These are phyloP conservation scores for Anguilla marmorata DNA, from an alignment of 2,797 vertebrate species.

Conservation along the genomic window DNA sequence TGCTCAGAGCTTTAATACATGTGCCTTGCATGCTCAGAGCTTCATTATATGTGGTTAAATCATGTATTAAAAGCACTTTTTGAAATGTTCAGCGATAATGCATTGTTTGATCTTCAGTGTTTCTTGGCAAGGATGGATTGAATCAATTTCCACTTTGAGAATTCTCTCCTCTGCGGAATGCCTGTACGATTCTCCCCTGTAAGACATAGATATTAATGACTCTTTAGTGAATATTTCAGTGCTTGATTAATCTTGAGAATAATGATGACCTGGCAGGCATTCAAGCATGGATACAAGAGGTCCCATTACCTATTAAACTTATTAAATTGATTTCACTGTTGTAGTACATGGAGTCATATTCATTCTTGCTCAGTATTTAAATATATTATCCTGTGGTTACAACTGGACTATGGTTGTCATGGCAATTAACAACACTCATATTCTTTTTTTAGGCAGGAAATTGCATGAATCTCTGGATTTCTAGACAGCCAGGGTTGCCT, in stretches of 20 bases:
- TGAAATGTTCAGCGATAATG: not conserved
- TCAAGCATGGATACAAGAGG: not conserved
- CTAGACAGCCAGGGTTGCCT: not conserved
- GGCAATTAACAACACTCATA: not conserved
- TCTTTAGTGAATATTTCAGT: slow-evolving; percentile 1
- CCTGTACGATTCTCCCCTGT: not conserved
- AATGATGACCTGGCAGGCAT: not conserved
- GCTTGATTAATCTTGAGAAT: not conserved
- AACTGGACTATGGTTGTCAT: not conserved
- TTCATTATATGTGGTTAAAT: not conserved
- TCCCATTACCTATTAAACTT: not conserved
- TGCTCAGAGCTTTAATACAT: not conserved
- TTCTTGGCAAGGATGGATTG: not conserved
- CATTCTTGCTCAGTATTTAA: not conserved
- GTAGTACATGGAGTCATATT: not conserved
- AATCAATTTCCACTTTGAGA: not conserved
- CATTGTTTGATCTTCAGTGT: not conserved
- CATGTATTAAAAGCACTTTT: not conserved
- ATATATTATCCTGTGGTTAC: not conserved
- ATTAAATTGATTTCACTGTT: not conserved
- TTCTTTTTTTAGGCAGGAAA: not conserved
- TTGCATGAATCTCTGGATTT: not conserved
- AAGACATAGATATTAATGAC: not conserved
- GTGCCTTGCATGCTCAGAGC: not conserved
- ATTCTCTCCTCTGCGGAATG: not conserved